A percentile compares a stretch with the other conserved stretches of the same genome.
phyloP scores from a whole-genome alignment of 2,113 vertebrate species.

The Eurystomus gularis region DNA sequence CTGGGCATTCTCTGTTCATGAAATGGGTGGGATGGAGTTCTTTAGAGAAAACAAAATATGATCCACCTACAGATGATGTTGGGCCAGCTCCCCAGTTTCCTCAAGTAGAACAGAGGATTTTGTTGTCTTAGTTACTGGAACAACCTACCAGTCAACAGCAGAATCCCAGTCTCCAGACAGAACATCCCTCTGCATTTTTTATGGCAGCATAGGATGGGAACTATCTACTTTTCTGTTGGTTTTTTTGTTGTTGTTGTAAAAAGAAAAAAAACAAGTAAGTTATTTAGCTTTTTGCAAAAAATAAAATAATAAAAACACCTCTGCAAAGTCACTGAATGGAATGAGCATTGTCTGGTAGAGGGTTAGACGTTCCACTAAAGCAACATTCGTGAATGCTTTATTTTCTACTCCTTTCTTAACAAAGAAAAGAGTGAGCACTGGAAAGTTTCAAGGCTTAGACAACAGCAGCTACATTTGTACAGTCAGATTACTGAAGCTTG shows the following conservation, averaged over 20 bases:
- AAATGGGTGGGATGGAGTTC: constrained; percentile 43
- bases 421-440: neutral
- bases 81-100: constrained; percentile 38
- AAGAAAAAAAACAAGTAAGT: neutral
- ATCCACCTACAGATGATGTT: constrained; percentile 47
- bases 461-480: neutral
- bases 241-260: neutral
- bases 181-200: neutral
- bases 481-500: neutral
- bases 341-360: neutral
- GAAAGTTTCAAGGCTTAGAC: neutral
- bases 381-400: neutral
- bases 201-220: neutral
- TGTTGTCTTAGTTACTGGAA: constrained; percentile 55
- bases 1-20: constrained; percentile 50
- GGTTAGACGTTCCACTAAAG: neutral
- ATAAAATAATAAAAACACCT: neutral
- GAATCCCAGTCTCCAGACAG: neutral
- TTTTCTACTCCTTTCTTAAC: neutral
- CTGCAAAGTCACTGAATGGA: neutral
- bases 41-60: constrained; percentile 52
- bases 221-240: neutral
- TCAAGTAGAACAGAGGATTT: constrained; percentile 17
- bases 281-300: neutral
- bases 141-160: constrained; percentile 22